These are phyloP conservation scores for Notechis scutatus DNA, from an alignment of 2,113 vertebrate species.

Conservation along the genomic window DNA sequence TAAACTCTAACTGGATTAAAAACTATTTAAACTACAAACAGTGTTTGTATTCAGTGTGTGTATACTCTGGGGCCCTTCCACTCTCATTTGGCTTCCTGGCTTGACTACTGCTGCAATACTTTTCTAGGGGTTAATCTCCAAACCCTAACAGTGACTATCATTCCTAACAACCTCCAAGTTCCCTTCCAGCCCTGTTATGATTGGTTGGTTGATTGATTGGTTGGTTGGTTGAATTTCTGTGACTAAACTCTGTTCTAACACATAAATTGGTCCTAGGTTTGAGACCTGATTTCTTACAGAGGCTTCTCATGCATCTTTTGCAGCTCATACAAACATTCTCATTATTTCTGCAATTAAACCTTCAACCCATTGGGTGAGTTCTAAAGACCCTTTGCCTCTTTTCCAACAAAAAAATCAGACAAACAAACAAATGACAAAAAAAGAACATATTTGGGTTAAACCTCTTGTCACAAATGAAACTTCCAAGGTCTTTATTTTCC, in stretches of 20 bases:
- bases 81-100: too few species aligned
- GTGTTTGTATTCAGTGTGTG: too few species aligned
- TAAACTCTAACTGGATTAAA: too few species aligned
- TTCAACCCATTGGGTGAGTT: neutral
- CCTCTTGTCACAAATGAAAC: neutral
- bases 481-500: neutral
- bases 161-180: too few species aligned
- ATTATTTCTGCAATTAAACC: neutral
- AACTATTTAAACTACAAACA: too few species aligned
- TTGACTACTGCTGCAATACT: too few species aligned
- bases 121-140: too few species aligned
- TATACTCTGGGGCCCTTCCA: too few species aligned
- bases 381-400: neutral
- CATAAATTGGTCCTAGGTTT: neutral
- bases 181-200: too few species aligned
- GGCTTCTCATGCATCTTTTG: neutral
- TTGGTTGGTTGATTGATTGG: too few species aligned
- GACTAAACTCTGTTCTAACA: neutral
- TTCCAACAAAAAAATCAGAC: neutral
- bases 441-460: neutral
- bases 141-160: too few species aligned
- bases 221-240: neutral
- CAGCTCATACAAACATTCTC: neutral
- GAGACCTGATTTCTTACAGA: neutral
- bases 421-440: neutral